Percentiles rank a stretch among this genome's conserved stretches.
Evolutionary conservation across 2,888 invertebrate species (phyloP).

Genomic region (Automeris io): DNA sequence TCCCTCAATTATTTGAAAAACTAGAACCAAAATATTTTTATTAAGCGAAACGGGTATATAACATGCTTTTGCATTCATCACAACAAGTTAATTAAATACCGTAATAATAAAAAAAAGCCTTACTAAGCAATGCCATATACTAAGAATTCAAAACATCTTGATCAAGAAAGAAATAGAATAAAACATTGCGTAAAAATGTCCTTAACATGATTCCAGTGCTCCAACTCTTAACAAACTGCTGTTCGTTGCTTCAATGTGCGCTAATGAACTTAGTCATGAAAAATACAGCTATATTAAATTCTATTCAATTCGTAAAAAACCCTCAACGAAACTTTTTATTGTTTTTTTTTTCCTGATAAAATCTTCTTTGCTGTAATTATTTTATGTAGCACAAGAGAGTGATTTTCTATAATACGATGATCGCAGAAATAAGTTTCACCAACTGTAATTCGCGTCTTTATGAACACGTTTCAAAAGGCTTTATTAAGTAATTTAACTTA

Average conservation of each 20-base stretch:
- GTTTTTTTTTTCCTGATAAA: not conserved
- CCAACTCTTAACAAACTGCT: slow-evolving; percentile 3
- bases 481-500: too few relatives aligned
- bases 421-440: too few relatives aligned
- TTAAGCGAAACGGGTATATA: too few relatives aligned
- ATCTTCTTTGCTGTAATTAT: not conserved
- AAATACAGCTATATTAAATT: slow-evolving; percentile 1
- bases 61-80: too few relatives aligned
- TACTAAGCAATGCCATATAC: not conserved
- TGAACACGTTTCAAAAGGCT: too few relatives aligned
- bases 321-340: slow-evolving; percentile 1
- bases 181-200: slow-evolving; percentile 1
- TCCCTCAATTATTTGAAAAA: too few relatives aligned
- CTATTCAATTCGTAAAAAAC: not conserved
- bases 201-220: not conserved
- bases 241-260: not conserved
- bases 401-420: slow-evolving; percentile 4
- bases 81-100: too few relatives aligned
- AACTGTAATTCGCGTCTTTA: too few relatives aligned
- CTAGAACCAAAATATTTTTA: too few relatives aligned
- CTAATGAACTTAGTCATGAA: slow-evolving; percentile 4
- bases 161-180: not conserved
- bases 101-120: too few relatives aligned
- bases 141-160: not conserved
- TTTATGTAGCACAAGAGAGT: not conserved